Evolutionary conservation across 1,140 invertebrate genomes (phyloP).

Genomic region (Megalopta genalis): DNA sequence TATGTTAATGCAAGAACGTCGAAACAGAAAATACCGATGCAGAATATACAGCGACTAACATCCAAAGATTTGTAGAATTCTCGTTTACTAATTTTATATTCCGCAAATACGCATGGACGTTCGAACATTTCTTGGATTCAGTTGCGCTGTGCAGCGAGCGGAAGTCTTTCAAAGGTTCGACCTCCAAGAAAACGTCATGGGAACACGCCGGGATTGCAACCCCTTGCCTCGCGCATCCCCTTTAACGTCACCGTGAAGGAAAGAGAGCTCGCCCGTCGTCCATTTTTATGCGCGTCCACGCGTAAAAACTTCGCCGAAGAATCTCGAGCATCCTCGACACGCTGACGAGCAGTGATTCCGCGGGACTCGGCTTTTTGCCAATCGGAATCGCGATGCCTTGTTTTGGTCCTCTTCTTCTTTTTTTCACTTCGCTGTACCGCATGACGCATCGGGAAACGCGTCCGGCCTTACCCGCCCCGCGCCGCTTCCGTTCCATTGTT

Average conservation of each 20-base stretch:
- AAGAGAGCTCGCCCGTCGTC: too few species aligned
- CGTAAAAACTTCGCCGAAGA: conserved; percentile 27
- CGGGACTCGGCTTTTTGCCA: neutral
- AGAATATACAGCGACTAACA: too few species aligned
- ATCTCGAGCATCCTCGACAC: conserved; percentile 36
- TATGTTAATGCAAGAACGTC: too few species aligned
- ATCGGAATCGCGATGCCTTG: neutral
- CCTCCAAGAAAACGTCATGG: neutral
- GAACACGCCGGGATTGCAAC: too few species aligned
- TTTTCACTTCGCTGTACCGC: too few species aligned
- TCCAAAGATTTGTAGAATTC: too few species aligned
- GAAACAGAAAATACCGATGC: too few species aligned
- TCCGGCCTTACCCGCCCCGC: neutral
- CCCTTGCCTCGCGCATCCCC: neutral
- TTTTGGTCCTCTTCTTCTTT: neutral
- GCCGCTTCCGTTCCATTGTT: neutral
- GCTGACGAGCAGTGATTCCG: conserved; percentile 6
- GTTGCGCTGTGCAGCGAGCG: too few species aligned
- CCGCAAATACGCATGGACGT: too few species aligned
- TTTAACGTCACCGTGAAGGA: conserved; percentile 26
- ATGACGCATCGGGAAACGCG: neutral
- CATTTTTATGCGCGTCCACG: conserved; percentile 1
- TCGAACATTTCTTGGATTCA: too few species aligned
- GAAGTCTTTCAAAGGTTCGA: neutral
- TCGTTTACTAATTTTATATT: too few species aligned